phyloP scores from a whole-genome alignment of 2,888 invertebrate genomes.

The Noctua fimbriata region DNA sequence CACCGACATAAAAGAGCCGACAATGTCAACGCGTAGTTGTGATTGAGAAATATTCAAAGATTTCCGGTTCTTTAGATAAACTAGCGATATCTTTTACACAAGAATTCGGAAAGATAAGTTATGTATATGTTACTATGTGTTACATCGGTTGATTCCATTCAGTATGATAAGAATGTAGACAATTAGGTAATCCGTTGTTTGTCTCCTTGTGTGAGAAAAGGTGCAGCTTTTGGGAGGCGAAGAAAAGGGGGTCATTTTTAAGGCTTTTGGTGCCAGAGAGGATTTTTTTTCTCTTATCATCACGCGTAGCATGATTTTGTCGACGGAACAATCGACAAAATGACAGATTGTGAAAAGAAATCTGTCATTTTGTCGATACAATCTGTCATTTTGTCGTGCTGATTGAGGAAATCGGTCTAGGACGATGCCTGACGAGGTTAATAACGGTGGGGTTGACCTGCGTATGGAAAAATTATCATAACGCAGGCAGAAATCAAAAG shows the following conservation, averaged over 20 bases:
- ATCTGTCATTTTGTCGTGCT: too few relatives aligned
- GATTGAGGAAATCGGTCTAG: too few relatives aligned
- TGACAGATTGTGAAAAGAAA: too few relatives aligned
- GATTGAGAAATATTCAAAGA: constrained; percentile 37
- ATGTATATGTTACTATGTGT: constrained; percentile 4
- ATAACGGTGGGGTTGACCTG: not conserved
- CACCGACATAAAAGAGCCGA: not conserved
- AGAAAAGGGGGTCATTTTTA: not conserved
- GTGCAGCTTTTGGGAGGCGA: not conserved
- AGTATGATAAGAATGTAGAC: constrained; percentile 27
- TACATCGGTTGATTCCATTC: constrained; percentile 3
- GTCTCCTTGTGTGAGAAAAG: not conserved
- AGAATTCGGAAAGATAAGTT: constrained; percentile 30
- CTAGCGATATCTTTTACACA: constrained; percentile 29
- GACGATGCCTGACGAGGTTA: too few relatives aligned
- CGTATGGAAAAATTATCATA: not conserved
- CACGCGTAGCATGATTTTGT: too few relatives aligned
- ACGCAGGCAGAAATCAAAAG: constrained; percentile 3
- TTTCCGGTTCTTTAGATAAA: constrained; percentile 51
- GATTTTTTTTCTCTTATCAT: not conserved
- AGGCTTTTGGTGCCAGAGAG: not conserved
- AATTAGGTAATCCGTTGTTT: constrained; percentile 21
- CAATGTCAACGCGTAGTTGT: not conserved
- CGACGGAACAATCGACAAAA: too few relatives aligned
- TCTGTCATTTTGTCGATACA: too few relatives aligned